Evolutionary conservation across 2,888 invertebrate species (phyloP).

Genomic region (Biston stratarius): DNA sequence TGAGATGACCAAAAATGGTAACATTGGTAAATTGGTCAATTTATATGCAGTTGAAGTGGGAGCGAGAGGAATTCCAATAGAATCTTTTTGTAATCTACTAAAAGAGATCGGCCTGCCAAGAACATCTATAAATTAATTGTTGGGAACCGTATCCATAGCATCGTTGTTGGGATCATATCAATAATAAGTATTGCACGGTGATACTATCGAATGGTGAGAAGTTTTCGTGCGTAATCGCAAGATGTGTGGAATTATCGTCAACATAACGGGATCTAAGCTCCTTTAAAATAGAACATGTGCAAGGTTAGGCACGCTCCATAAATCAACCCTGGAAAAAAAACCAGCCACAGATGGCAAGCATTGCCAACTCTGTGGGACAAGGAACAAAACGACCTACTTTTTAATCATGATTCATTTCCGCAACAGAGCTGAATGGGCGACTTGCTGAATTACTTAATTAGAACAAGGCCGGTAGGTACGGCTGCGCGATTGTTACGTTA

Average conservation of each 20-base stretch:
- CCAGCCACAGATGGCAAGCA: conserved; percentile 6
- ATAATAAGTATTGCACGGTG: no score
- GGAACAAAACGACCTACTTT: conserved; percentile 27
- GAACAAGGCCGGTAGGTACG: conserved; percentile 21
- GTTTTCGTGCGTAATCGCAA: no score
- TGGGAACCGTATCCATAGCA: no score
- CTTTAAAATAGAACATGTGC: conserved; percentile 1
- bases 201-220: no score
- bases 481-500: conserved; percentile 7
- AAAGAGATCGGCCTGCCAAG: no score
- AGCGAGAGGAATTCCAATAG: no score
- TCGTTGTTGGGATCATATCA: no score
- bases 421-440: conserved; percentile 20
- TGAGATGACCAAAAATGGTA: no score
- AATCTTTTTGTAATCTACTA: no score
- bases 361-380: conserved; percentile 11
- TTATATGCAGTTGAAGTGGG: no score
- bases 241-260: not conserved
- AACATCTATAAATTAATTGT: no score
- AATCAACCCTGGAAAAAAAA: conserved; percentile 7
- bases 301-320: not conserved
- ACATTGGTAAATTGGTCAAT: no score
- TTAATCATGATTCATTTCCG: conserved; percentile 31
- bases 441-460: conserved; percentile 32
- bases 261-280: not conserved